Percentiles rank a stretch among this genome's conserved stretches.
Evolutionary conservation across 2,113 vertebrate genomes (phyloP).

Genomic region (Platichthys stellatus): DNA sequence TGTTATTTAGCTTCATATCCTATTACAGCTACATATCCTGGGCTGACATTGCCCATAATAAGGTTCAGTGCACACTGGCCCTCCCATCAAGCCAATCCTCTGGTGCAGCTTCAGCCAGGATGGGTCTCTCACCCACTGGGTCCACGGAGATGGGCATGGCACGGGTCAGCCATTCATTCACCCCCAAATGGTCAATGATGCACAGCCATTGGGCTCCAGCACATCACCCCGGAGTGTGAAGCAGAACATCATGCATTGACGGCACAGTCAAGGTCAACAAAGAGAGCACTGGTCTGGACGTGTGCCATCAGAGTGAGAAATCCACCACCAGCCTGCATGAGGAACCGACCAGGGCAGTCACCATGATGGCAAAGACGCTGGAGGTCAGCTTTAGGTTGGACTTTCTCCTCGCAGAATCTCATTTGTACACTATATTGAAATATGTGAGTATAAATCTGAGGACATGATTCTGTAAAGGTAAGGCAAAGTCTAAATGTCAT

Average conservation of each 20-base stretch:
- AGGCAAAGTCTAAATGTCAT: constrained; percentile 6
- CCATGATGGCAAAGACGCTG: constrained; percentile 13
- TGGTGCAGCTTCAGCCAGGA: constrained; percentile 53
- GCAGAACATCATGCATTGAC: constrained; percentile 58
- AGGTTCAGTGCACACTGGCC: constrained; percentile 64
- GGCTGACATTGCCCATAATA: constrained; percentile 62
- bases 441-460: constrained; percentile 1
- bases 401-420: background rate
- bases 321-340: constrained; percentile 17
- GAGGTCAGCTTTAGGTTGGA: constrained; percentile 31
- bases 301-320: constrained; percentile 41
- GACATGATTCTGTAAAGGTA: constrained; percentile 8
- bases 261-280: constrained; percentile 71
- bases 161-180: constrained; percentile 47
- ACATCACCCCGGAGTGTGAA: constrained; percentile 48
- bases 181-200: constrained; percentile 70
- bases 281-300: constrained; percentile 52
- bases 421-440: background rate
- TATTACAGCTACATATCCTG: constrained; percentile 44
- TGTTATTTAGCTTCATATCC: constrained; percentile 47
- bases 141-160: constrained; percentile 59
- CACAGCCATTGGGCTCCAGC: constrained; percentile 53
- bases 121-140: constrained; percentile 60
- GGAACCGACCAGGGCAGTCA: constrained; percentile 26
- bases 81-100: constrained; percentile 64